phyloP scores from a whole-genome alignment of 2,888 invertebrate species.

The Platycheirus albimanus region DNA sequence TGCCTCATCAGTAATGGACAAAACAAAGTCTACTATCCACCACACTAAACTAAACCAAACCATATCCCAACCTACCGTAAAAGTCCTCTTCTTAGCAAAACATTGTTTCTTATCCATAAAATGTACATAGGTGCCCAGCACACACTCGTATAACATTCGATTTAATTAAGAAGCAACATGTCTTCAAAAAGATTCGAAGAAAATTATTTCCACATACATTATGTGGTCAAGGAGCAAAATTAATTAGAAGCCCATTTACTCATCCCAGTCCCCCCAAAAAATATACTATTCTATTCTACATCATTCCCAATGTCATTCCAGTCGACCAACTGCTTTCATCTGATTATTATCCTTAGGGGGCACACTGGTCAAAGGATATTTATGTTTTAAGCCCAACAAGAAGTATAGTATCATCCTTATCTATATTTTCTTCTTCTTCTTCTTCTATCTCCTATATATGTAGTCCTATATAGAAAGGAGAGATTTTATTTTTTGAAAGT shows the following conservation, averaged over 20 bases:
- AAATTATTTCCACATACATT: conserved; percentile 71
- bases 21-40: not conserved
- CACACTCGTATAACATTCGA: conserved; percentile 38
- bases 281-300: no score
- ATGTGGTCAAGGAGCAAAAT: conserved; percentile 70
- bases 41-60: no score
- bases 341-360: conserved; percentile 47
- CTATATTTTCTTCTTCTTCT: no score
- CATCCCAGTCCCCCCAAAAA: not conserved
- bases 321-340: conserved; percentile 12
- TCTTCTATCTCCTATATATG: not conserved
- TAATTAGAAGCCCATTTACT: conserved; percentile 64
- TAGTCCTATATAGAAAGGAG: not conserved
- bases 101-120: conserved; percentile 7
- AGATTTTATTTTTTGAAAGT: conserved; percentile 21
- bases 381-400: conserved; percentile 22
- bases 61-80: not conserved
- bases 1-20: not conserved
- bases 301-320: not conserved
- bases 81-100: not conserved
- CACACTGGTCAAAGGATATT: conserved; percentile 43
- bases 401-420: no score
- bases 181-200: conserved; percentile 66
- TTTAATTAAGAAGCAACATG: conserved; percentile 74
- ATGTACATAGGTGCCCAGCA: conserved; percentile 4